These are phyloP conservation scores for Drosophila sproati DNA, from an alignment of 1,140 invertebrate genomes.

Conservation along the genomic window DNA sequence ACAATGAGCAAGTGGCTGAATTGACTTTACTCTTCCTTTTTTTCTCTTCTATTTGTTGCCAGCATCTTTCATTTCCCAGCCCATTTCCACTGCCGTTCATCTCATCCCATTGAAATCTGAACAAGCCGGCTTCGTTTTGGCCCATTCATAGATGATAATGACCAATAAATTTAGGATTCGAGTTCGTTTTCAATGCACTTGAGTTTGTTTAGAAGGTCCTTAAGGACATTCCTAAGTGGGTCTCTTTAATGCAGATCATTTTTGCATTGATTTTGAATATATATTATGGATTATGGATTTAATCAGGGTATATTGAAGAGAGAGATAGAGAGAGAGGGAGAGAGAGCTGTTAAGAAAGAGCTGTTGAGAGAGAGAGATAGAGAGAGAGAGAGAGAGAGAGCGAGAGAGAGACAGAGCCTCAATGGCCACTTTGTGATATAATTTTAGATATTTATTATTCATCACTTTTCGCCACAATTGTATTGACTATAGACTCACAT, in stretches of 20 bases:
- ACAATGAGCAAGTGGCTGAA: slow-evolving; percentile 50
- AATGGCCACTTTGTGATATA: no score
- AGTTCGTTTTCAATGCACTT: slow-evolving; percentile 6
- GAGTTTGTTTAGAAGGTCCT: not conserved
- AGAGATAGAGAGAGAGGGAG: no score
- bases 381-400: no score
- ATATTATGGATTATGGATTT: no score
- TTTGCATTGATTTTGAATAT: no score
- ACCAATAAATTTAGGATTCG: slow-evolving; percentile 33
- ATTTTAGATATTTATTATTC: no score
- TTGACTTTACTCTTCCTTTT: slow-evolving; percentile 12
- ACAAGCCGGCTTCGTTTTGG: slow-evolving; percentile 18
- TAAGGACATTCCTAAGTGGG: not conserved
- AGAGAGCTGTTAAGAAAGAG: no score
- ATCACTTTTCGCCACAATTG: no score
- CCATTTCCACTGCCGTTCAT: not conserved
- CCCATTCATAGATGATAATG: slow-evolving; percentile 32
- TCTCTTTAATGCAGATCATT: not conserved
- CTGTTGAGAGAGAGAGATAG: no score
- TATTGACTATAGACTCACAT: no score
- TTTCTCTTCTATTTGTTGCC: slow-evolving; percentile 8
- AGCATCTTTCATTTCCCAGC: not conserved
- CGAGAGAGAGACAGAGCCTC: no score
- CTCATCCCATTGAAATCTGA: slow-evolving; percentile 8
- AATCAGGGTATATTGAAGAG: no score